Evolutionary conservation across 2,888 invertebrate species (phyloP), one percentile per base, ranked within the genome.

Genomic region (Xestia sexstrigata): DNA sequence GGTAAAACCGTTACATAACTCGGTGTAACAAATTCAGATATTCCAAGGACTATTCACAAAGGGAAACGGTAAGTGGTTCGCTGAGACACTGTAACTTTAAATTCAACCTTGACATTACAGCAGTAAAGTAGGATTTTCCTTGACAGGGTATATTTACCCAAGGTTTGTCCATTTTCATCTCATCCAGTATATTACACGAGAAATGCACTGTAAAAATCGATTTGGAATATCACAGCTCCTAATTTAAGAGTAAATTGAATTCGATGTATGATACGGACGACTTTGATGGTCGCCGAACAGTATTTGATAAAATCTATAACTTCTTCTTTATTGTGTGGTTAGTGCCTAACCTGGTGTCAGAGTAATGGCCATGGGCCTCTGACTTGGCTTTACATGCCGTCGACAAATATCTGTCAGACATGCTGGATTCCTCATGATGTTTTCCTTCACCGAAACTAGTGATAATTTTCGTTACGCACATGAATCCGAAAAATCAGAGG

Each of bases 1-100:
- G 62, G 35, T 70, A 42, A 47, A 72, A 72, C 67, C 6, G 39
- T 76, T 73, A 79, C 84, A 79, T 86, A 83, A 86, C 73, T 75
- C 62, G 23, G 15, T 87, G 62, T 81, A 87, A 81, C 87, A 87
- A 81, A 87, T 84, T 87, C 87, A 85, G 49, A 87, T 85, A 76
- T 81, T 72, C 74, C 76, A 81, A 78, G 76, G 71, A 78, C 76
- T 26, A 70, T 76, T 73, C 75, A 72, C 78, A 84, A 84, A 78
- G 39, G 71, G 69, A 78, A 81, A 65, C 74, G 78, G 65, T 77
- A 67, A 87, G 63, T 60, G 73, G 55, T 65, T 42, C 66, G 47
- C n/a, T 2, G 26, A 60, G 65, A 60, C 17, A 55, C 52, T 26
- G 58, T 47, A 42, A 65, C 68, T 67, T 66, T 30, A 83, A 78